Conservation (phyloP, 2,888 invertebrate genomes). For the Acanthosepion pharaonis region DNA sequence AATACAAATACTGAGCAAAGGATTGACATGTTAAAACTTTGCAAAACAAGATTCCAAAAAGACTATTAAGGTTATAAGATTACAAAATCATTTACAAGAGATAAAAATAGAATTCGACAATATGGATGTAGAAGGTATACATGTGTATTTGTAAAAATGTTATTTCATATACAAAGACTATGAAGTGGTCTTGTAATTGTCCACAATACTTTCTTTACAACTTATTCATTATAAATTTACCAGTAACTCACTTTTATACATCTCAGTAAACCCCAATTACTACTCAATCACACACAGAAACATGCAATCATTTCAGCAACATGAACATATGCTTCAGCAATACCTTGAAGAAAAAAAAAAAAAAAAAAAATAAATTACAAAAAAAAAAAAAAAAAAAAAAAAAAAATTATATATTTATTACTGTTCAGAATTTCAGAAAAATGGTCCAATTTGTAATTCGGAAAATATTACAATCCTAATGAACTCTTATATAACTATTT, state of each 20-base stretch:
- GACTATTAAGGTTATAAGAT: constrained; percentile 33
- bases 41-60: background rate
- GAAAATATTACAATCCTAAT: no score
- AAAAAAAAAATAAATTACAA: background rate
- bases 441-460: no score
- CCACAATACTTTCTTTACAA: background rate
- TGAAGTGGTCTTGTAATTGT: constrained; percentile 2
- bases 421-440: no score
- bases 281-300: background rate
- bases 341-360: background rate
- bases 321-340: background rate
- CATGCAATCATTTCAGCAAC: background rate
- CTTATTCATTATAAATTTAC: background rate
- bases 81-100: constrained; percentile 33
- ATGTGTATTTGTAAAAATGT: background rate
- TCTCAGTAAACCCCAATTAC: background rate
- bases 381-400: background rate
- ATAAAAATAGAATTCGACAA: constrained; percentile 33
- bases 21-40: background rate
- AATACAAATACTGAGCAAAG: constrained; percentile 22
- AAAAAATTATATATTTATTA: no score
- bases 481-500: no score
- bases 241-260: background rate
- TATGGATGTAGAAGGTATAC: background rate
- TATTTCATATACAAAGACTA: constrained; percentile 21